A percentile compares a stretch with the other conserved stretches of the same genome.
phyloP scores from a whole-genome alignment of 2,113 vertebrate genomes.

The Felis chaus region DNA sequence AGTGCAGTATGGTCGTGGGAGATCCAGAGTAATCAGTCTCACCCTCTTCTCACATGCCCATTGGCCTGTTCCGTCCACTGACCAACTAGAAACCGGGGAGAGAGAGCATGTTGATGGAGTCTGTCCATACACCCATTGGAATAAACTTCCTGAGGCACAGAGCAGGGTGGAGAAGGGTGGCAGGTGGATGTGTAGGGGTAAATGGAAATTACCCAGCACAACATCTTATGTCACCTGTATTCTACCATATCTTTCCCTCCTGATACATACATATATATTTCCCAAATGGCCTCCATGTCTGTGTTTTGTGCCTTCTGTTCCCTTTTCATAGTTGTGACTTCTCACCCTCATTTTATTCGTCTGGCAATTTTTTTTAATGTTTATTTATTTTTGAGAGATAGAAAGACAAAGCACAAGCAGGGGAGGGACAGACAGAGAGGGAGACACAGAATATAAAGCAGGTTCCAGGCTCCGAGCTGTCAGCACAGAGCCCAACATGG shows the following conservation, averaged over 20 bases:
- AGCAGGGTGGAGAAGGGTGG: not conserved
- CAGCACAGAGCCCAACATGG: too few species aligned
- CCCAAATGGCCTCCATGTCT: not conserved
- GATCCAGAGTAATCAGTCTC: not conserved
- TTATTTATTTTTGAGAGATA: too few species aligned
- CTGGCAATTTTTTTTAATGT: not conserved
- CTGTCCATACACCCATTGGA: not conserved
- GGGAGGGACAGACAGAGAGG: too few species aligned
- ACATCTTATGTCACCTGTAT: not conserved
- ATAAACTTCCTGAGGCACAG: not conserved
- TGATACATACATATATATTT: not conserved
- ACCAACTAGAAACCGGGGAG: not conserved
- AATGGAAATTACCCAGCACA: not conserved
- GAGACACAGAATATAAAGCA: too few species aligned
- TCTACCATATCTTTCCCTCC: not conserved
- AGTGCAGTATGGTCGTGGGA: not conserved
- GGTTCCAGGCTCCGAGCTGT: too few species aligned
- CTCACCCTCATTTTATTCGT: not conserved
- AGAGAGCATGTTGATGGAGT: too few species aligned
- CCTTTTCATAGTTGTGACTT: not conserved
- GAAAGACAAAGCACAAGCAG: too few species aligned
- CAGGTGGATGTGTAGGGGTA: not conserved
- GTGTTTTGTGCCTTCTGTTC: not conserved
- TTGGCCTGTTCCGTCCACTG: not conserved
- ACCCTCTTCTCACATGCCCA: not conserved